phyloP scores from a whole-genome alignment of 2,888 invertebrate genomes.

The Agrochola lychnidis region DNA sequence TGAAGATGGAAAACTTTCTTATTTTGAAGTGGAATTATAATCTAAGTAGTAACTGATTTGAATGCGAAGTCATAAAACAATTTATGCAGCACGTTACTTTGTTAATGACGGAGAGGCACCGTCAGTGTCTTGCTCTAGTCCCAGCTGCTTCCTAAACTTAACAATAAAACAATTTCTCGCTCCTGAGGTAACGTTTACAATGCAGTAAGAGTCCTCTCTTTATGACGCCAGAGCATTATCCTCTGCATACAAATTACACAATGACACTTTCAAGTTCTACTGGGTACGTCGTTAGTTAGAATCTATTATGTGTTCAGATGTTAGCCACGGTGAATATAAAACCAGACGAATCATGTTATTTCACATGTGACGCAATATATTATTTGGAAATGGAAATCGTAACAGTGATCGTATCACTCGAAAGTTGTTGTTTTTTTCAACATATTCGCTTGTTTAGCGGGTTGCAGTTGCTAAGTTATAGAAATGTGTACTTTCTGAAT shows the following conservation, averaged over 20 bases:
- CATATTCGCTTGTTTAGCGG: slow-evolving; percentile 13
- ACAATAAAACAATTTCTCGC: slow-evolving; percentile 78
- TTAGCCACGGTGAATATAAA: slow-evolving; percentile 57
- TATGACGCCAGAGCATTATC: slow-evolving; percentile 79
- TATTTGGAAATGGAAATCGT: slow-evolving; percentile 55
- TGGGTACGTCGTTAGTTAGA: slow-evolving; percentile 75
- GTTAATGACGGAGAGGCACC: slow-evolving; percentile 53
- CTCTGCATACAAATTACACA: slow-evolving; percentile 84
- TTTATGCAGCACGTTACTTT: slow-evolving; percentile 56
- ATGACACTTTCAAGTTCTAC: slow-evolving; percentile 82
- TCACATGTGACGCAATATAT: slow-evolving; percentile 59
- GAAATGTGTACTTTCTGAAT: slow-evolving; percentile 34
- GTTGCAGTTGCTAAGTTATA: slow-evolving; percentile 25
- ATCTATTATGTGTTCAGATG: slow-evolving; percentile 70
- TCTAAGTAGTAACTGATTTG: slow-evolving; percentile 24
- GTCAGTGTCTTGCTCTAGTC: slow-evolving; percentile 37
- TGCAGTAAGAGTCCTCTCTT: slow-evolving; percentile 81
- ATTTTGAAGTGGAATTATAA: slow-evolving; percentile 25
- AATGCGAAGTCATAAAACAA: slow-evolving; percentile 46
- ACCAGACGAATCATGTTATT: slow-evolving; percentile 45
- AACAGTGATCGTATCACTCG: slow-evolving; percentile 45
- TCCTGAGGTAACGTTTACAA: slow-evolving; percentile 77
- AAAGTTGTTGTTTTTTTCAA: slow-evolving; percentile 47
- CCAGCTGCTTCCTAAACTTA: slow-evolving; percentile 67
- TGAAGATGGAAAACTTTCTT: slow-evolving; percentile 34